phyloP scores from a whole-genome alignment of 2,113 vertebrate genomes.

The Catharus bicknelli region DNA sequence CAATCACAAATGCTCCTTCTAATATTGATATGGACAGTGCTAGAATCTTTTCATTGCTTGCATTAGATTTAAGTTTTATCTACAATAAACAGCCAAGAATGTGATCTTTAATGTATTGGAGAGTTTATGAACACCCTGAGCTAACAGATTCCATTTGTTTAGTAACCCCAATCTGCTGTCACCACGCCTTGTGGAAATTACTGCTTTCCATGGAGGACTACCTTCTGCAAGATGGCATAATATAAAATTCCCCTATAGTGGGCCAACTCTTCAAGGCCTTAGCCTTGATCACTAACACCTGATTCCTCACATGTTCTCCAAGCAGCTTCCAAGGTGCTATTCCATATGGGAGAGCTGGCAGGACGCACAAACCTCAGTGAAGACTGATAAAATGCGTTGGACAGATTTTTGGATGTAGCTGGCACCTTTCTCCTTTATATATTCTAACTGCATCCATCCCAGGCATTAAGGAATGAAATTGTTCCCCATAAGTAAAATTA shows the following conservation, averaged over 20 bases:
- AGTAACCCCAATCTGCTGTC: not conserved
- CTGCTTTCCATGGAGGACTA: conserved; percentile 24
- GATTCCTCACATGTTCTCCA: not conserved
- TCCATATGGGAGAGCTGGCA: not conserved
- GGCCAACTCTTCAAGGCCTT: not conserved
- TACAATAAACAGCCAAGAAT: conserved; percentile 55
- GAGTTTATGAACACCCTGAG: not conserved
- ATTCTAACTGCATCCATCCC: not conserved
- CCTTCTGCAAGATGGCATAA: not conserved
- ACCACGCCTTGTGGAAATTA: conserved; percentile 26
- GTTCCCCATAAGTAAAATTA: not conserved
- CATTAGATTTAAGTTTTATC: conserved; percentile 60
- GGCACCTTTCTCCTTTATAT: not conserved
- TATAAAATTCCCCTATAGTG: not conserved
- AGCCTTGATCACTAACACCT: not conserved
- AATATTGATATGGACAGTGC: conserved; percentile 44
- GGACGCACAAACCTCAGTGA: not conserved
- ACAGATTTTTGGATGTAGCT: not conserved
- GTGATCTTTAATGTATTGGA: conserved; percentile 59
- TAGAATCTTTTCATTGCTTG: conserved; percentile 63
- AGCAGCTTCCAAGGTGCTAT: not conserved
- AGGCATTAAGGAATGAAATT: not conserved
- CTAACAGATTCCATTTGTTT: conserved; percentile 31
- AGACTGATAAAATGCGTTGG: not conserved
- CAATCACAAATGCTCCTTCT: conserved; percentile 67